These are phyloP conservation scores for Pseudomyrmex dendroicus DNA, from an alignment of 1,140 invertebrate genomes.

Conservation along the genomic window DNA sequence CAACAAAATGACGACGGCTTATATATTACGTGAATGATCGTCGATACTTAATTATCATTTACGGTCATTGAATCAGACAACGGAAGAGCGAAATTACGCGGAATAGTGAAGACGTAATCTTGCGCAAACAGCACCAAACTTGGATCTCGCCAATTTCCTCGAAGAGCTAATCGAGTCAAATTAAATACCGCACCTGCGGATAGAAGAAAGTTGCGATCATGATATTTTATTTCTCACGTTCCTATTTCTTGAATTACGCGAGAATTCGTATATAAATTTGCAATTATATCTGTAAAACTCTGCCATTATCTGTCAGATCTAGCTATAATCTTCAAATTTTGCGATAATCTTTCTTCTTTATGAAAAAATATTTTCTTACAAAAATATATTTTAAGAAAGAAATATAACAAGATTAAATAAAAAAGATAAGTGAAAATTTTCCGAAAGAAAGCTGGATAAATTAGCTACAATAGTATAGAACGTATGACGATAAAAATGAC, in stretches of 20 bases:
- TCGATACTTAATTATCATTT: conserved; percentile 60
- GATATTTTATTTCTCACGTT: conserved; percentile 51
- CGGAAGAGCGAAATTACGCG: conserved; percentile 57
- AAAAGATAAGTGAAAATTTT: conserved; percentile 2
- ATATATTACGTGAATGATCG: conserved; percentile 44
- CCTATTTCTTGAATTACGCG: conserved; percentile 44
- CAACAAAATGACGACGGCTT: conserved; percentile 42
- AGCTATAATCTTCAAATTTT: background rate
- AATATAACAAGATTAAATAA: background rate
- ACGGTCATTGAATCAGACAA: conserved; percentile 49
- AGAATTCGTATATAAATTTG: conserved; percentile 30
- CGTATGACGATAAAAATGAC: background rate
- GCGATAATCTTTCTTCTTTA: background rate
- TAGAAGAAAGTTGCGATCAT: conserved; percentile 8
- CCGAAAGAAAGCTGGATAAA: background rate
- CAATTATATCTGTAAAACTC: conserved; percentile 20
- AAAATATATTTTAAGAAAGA: background rate
- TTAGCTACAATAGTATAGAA: conserved; percentile 2
- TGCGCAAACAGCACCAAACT: conserved; percentile 59
- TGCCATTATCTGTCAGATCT: background rate
- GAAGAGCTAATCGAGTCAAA: conserved; percentile 43
- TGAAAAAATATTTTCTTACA: background rate
- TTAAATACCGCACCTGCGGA: conserved; percentile 46
- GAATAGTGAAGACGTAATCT: conserved; percentile 43
- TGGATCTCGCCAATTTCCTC: conserved; percentile 35